These are phyloP conservation scores for Nemoura dubitans DNA, from an alignment of 2,888 invertebrate species.

Conservation along the genomic window DNA sequence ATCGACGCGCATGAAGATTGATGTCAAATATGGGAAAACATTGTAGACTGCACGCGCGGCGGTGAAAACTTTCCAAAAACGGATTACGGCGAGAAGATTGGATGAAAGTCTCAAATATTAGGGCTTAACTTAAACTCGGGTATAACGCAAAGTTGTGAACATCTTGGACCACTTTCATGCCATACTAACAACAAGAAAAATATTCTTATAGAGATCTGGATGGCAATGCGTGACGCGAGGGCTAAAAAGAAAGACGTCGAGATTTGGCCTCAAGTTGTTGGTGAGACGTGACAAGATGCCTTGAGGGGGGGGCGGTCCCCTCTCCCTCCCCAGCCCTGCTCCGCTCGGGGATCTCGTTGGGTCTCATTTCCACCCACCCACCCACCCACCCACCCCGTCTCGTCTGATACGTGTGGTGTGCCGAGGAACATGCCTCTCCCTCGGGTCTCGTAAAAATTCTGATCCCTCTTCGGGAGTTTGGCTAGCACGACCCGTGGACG, in stretches of 20 bases:
- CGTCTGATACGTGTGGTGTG: constrained; percentile 29
- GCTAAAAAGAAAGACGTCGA: constrained; percentile 15
- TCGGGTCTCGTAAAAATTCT: constrained; percentile 41
- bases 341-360: not conserved
- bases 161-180: constrained; percentile 5
- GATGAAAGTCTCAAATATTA: constrained; percentile 37
- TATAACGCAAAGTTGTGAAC: constrained; percentile 33
- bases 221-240: not conserved
- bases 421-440: constrained; percentile 21
- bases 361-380: constrained; percentile 35
- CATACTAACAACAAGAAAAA: not conserved
- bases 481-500: not conserved
- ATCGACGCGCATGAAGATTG: constrained; percentile 9
- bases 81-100: constrained; percentile 38
- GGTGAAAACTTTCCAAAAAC: constrained; percentile 33
- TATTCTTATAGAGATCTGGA: not conserved
- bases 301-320: constrained; percentile 7
- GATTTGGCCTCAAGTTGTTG: constrained; percentile 41
- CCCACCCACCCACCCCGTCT: constrained; percentile 15
- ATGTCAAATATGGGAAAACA: constrained; percentile 28
- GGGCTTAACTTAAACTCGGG: constrained; percentile 27
- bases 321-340: constrained; percentile 16
- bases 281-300: constrained; percentile 39
- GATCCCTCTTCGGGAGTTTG: constrained; percentile 36
- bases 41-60: not conserved